These are phyloP conservation scores for Aleadryas rufinucha DNA, from an alignment of 2,113 vertebrate genomes.

Conservation along the genomic window DNA sequence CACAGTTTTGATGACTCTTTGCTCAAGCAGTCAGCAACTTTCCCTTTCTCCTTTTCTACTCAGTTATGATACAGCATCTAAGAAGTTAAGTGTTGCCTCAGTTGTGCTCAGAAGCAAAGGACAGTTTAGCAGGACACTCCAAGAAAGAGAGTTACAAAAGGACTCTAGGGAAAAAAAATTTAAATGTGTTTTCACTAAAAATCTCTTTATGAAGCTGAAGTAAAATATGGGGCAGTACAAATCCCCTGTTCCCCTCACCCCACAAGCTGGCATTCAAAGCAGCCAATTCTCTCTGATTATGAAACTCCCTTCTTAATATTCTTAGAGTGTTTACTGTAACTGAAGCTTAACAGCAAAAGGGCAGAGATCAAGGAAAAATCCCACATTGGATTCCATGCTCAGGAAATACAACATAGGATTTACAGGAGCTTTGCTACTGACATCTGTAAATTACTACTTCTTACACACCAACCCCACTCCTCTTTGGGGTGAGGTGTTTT, in stretches of 20 bases:
- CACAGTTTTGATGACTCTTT: neutral
- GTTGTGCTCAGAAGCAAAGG: neutral
- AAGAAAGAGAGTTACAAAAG: neutral
- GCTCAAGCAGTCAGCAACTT: neutral
- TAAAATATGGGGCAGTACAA: neutral
- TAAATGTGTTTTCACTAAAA: neutral
- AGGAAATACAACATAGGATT: neutral
- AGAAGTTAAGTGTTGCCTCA: neutral
- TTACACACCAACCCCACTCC: neutral
- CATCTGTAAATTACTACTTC: neutral
- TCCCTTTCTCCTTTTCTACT: neutral
- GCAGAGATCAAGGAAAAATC: neutral
- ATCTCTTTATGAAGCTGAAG: neutral
- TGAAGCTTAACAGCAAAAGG: conserved; percentile 30
- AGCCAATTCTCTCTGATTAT: conserved; percentile 19
- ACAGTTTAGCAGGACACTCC: neutral
- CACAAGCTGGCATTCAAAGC: neutral
- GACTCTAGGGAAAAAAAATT: neutral
- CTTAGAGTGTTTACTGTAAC: conserved; percentile 28
- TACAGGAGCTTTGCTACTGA: neutral
- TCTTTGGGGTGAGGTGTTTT: neutral
- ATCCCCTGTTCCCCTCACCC: no score
- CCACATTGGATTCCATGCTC: neutral
- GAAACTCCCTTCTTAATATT: conserved; percentile 56
- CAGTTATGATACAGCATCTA: neutral